A percentile compares a stretch with the other conserved stretches of the same genome.
Evolutionary conservation across 1,140 invertebrate genomes (phyloP).

Genomic region (Chymomyza costata): DNA sequence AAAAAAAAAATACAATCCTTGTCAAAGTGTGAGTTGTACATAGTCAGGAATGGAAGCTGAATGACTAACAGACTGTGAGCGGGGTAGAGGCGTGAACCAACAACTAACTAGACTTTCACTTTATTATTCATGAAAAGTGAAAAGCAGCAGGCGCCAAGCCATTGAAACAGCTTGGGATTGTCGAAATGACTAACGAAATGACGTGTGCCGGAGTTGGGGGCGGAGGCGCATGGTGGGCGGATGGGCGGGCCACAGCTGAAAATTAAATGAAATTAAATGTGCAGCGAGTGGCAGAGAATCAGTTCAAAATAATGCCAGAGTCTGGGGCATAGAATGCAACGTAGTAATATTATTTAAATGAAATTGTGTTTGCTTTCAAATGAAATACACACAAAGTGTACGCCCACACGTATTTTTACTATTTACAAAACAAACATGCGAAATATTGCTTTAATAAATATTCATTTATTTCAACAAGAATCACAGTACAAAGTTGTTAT

Average conservation of each 20-base stretch:
- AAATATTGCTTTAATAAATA: conserved; percentile 53
- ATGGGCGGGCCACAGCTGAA: conserved; percentile 14
- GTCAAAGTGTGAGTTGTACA: too few species aligned
- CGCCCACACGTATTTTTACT: not conserved
- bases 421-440: conserved; percentile 8
- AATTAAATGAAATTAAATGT: conserved; percentile 73
- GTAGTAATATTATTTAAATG: conserved; percentile 45
- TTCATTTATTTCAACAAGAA: conserved; percentile 57
- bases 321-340: not conserved
- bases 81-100: conserved; percentile 44
- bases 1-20: too few species aligned
- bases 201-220: conserved; percentile 31
- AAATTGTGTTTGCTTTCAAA: conserved; percentile 27
- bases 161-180: conserved; percentile 44
- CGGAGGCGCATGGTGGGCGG: too few species aligned
- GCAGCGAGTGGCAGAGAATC: conserved; percentile 34
- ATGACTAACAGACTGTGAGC: conserved; percentile 20
- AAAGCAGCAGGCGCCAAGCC: conserved; percentile 57
- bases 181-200: conserved; percentile 61
- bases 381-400: too few species aligned
- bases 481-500: too few species aligned
- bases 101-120: conserved; percentile 73
- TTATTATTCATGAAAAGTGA: conserved; percentile 73
- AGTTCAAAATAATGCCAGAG: conserved; percentile 19
- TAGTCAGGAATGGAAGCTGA: too few species aligned